A percentile compares a stretch with the other conserved stretches of the same genome.
phyloP scores from a whole-genome alignment of 30 jellyfish, hydroid and myxozoan species.

The Chironex yamaguchii region DNA sequence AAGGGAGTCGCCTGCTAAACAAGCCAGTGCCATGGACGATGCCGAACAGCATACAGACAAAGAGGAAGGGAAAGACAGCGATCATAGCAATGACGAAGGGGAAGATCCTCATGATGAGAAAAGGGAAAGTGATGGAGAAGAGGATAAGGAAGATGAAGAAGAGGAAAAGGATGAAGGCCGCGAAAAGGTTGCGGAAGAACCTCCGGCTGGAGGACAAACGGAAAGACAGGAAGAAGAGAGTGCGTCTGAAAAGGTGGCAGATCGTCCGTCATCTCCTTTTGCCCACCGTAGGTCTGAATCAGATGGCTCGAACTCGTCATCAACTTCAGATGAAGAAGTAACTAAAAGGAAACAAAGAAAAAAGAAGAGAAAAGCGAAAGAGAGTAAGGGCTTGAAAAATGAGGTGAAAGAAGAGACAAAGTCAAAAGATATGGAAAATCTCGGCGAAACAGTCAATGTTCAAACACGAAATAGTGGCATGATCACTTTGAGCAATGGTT shows the following conservation, averaged over 20 bases:
- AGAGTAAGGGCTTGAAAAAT: neutral
- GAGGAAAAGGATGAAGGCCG: neutral
- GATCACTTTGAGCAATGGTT: too few species aligned
- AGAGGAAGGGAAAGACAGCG: neutral
- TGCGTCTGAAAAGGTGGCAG: neutral
- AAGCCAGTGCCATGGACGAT: neutral
- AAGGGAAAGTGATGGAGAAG: neutral
- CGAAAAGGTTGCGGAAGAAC: neutral
- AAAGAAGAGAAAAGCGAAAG: neutral
- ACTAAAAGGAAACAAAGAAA: neutral
- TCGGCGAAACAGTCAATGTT: too few species aligned
- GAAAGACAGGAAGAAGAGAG: slow-evolving; percentile 17
- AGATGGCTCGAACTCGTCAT: neutral
- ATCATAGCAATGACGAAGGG: neutral
- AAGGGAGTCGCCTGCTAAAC: neutral
- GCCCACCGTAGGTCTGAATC: neutral
- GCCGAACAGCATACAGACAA: neutral
- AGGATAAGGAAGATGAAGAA: neutral
- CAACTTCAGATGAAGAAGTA: neutral
- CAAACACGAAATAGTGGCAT: too few species aligned
- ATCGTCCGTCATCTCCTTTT: neutral
- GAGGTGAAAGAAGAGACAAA: slow-evolving; percentile 2
- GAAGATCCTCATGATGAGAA: neutral
- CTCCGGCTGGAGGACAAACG: slow-evolving; percentile 30
- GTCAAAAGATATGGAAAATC: neutral